A percentile compares a stretch with the other conserved stretches of the same genome.
Conservation (phyloP, 2,113 vertebrate species). For the Vidua macroura region DNA sequence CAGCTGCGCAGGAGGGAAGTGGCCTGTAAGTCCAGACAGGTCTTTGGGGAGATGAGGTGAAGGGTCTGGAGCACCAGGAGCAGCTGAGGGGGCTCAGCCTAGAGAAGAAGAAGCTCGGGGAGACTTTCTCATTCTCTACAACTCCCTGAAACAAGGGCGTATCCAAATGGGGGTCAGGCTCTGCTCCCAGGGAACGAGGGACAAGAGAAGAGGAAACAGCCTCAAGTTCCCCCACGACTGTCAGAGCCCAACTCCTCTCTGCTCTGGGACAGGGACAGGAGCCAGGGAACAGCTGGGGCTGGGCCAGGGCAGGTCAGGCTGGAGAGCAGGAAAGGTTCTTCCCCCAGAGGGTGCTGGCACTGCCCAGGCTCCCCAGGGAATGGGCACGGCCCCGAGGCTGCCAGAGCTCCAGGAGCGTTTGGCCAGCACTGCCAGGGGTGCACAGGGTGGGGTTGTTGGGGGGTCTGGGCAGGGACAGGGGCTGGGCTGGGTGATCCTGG, state of each 20-base stretch:
- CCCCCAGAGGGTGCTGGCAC: background rate
- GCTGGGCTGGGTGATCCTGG: fast-evolving
- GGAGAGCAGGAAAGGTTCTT: background rate
- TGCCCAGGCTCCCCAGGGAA: background rate
- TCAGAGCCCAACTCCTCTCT: background rate
- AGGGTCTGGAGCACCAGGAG: background rate
- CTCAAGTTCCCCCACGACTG: background rate
- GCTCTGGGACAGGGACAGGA: background rate
- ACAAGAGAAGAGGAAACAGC: background rate
- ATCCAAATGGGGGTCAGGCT: background rate
- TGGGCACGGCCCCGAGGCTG: background rate
- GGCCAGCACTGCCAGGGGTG: background rate
- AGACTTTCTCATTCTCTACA: background rate
- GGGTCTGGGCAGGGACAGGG: background rate
- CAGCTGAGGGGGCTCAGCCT: background rate
- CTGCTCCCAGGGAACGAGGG: background rate
- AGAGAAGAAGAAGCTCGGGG: background rate
- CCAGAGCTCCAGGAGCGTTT: background rate
- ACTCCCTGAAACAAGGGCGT: background rate
- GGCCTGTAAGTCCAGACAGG: constrained; percentile 77
- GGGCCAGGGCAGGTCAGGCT: background rate
- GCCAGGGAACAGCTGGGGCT: background rate
- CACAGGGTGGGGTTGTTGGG: background rate
- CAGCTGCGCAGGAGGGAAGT: constrained; percentile 87
- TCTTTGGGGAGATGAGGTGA: background rate